Conservation (phyloP, 2,113 vertebrate genomes). For the Cacatua alba region DNA sequence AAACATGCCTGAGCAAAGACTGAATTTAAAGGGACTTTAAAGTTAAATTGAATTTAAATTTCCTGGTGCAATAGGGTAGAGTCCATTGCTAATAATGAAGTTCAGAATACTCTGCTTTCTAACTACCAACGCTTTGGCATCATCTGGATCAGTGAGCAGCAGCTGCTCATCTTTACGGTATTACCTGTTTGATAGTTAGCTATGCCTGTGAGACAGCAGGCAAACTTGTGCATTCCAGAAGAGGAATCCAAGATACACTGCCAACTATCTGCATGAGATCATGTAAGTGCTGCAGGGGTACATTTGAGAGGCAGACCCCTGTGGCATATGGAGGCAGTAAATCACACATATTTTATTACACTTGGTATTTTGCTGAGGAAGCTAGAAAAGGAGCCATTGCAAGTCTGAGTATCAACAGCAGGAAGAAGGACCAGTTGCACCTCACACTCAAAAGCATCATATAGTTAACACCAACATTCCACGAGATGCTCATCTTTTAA, state of each 20-base stretch:
- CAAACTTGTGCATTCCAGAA: background rate
- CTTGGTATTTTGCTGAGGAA: background rate
- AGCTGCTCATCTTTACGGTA: background rate
- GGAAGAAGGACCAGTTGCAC: background rate
- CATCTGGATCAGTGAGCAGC: rapidly evolving
- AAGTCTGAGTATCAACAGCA: background rate
- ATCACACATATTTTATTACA: background rate
- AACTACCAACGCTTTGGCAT: background rate
- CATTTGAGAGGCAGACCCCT: background rate
- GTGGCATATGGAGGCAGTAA: background rate
- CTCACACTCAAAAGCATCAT: background rate
- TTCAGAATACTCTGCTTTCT: background rate
- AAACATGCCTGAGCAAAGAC: background rate
- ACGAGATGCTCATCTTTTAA: background rate
- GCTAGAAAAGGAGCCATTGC: background rate
- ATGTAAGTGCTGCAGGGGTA: background rate
- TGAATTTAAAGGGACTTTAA: background rate
- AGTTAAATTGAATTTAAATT: background rate
- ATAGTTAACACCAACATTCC: background rate
- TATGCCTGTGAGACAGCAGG: background rate
- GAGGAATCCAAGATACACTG: rapidly evolving
- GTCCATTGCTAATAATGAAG: background rate
- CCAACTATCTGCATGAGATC: background rate
- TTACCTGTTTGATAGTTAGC: background rate
- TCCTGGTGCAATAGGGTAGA: background rate